A percentile compares a stretch with the other conserved stretches of the same genome.
Conservation (phyloP, 2,888 invertebrate species). For the Sicus ferrugineus region DNA sequence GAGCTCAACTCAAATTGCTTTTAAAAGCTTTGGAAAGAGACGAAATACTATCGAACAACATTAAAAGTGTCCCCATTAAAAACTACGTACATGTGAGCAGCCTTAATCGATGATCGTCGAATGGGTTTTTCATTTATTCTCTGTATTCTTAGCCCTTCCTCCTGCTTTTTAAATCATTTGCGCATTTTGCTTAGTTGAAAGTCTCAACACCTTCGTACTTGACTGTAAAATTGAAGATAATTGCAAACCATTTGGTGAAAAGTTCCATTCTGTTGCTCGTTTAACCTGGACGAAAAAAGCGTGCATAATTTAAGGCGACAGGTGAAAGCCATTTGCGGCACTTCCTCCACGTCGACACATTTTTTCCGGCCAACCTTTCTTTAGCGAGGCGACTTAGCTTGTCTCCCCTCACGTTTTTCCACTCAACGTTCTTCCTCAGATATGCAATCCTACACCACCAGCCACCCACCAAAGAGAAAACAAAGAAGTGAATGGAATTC, state of each 20-base stretch:
- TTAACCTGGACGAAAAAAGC: slow-evolving; percentile 20
- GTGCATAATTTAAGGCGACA: slow-evolving; percentile 28
- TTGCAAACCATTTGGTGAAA: slow-evolving; percentile 12
- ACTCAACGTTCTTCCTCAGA: neutral
- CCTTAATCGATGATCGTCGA: no score
- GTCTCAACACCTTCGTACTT: neutral
- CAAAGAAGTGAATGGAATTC: slow-evolving; percentile 1
- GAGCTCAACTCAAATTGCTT: no score
- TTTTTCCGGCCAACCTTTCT: slow-evolving; percentile 6
- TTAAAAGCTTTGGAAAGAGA: no score
- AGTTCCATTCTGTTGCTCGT: neutral
- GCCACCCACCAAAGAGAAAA: neutral
- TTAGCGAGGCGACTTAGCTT: no score
- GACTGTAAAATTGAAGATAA: slow-evolving; percentile 6
- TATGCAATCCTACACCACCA: neutral
- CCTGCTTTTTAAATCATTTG: neutral
- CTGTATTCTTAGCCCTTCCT: neutral
- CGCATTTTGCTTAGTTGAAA: neutral
- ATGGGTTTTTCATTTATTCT: no score
- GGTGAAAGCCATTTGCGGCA: slow-evolving; percentile 31
- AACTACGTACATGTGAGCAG: no score
- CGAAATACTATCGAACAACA: no score
- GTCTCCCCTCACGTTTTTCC: neutral
- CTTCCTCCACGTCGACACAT: slow-evolving; percentile 15
- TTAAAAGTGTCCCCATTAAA: no score